Evolutionary conservation across 2,888 invertebrate species (phyloP).

Genomic region (Patella caerulea): DNA sequence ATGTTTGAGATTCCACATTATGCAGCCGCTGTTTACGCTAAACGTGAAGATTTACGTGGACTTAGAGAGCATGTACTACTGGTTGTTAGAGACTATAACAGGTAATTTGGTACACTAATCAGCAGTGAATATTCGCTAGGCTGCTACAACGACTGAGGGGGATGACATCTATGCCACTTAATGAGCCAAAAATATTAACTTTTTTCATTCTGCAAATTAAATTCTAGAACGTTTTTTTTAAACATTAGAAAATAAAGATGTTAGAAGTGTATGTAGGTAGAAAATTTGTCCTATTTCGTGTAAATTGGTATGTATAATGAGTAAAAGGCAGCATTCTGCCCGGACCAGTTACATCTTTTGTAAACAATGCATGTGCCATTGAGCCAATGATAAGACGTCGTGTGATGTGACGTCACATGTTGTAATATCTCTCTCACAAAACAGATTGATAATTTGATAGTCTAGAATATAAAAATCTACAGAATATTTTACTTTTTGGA

Average conservation of each 20-base stretch:
- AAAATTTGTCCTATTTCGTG: too few relatives aligned
- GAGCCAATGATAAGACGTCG: too few relatives aligned
- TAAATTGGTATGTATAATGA: too few relatives aligned
- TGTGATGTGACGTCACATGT: too few relatives aligned
- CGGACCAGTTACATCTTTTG: too few relatives aligned
- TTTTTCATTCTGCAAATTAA: too few relatives aligned
- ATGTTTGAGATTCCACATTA: slow-evolving; percentile 80
- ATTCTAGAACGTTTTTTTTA: not conserved
- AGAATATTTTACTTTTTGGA: too few relatives aligned
- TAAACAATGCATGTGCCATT: too few relatives aligned
- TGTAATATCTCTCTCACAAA: too few relatives aligned
- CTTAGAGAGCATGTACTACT: slow-evolving; percentile 70
- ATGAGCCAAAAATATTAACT: too few relatives aligned
- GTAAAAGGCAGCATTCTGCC: too few relatives aligned
- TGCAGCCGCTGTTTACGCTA: slow-evolving; percentile 77
- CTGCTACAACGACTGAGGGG: not conserved
- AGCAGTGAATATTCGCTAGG: not conserved
- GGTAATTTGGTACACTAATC: slow-evolving; percentile 46
- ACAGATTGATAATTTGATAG: slow-evolving; percentile 30
- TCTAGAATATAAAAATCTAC: too few relatives aligned
- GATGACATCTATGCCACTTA: not conserved
- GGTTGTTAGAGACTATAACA: slow-evolving; percentile 72
- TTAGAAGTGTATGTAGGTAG: not conserved
- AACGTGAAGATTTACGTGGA: slow-evolving; percentile 67
- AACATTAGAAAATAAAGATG: not conserved